A percentile compares a stretch with the other conserved stretches of the same genome.
phyloP scores from a whole-genome alignment of 2,113 vertebrate species.

The Cyprinodon tularosa region DNA sequence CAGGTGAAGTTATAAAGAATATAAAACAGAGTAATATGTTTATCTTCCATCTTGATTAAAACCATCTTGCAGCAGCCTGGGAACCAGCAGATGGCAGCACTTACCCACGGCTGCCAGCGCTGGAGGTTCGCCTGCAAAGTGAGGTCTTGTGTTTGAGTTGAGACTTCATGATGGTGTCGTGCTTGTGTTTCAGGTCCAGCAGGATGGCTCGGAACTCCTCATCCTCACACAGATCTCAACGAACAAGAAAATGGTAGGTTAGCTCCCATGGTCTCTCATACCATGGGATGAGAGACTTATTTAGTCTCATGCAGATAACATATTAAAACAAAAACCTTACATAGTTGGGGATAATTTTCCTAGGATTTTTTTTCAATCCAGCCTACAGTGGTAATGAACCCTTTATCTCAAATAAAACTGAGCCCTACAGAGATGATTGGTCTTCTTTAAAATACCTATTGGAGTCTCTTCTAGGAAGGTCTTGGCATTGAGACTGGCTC shows the following conservation, averaged over 20 bases:
- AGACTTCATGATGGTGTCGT: constrained; percentile 97
- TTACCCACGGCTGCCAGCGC: constrained; percentile 94
- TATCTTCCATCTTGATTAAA: not conserved
- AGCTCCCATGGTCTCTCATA: not conserved
- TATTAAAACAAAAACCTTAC: not conserved
- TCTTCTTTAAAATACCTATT: constrained; percentile 83
- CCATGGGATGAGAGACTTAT: not conserved
- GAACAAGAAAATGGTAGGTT: constrained; percentile 1
- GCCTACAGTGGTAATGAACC: not conserved
- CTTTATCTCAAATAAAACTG: not conserved
- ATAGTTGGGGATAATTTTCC: not conserved
- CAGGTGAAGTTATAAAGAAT: constrained; percentile 10
- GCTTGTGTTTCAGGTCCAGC: constrained; percentile 95
- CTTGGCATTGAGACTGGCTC: constrained; percentile 93
- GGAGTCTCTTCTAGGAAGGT: constrained; percentile 96
- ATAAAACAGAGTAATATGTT: not conserved
- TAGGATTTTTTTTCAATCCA: not conserved
- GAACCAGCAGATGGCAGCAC: constrained; percentile 75
- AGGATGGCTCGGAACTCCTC: constrained; percentile 94
- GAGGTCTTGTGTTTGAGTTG: constrained; percentile 97
- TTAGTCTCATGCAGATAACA: not conserved
- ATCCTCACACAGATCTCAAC: constrained; percentile 92
- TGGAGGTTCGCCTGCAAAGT: constrained; percentile 92
- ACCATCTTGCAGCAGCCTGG: not conserved
- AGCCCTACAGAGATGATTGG: constrained; percentile 8